Evolutionary conservation across 2,797 vertebrate genomes (phyloP), one percentile per base, ranked within the genome.

Genomic region (Lacerta bilineata): DNA sequence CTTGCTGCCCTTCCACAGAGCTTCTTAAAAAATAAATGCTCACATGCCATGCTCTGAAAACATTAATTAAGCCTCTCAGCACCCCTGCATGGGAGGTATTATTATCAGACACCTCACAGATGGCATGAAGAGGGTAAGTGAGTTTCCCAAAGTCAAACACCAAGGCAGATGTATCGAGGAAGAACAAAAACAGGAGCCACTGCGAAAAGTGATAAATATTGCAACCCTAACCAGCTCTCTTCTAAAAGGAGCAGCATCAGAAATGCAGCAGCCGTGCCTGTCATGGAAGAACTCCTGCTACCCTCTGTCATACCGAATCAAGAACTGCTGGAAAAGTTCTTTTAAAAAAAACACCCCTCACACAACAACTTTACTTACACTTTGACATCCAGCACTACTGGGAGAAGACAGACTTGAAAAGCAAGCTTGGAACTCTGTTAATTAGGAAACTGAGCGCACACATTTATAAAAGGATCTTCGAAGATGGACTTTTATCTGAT

Each of bases 1-100:
- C 82, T 72, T 81, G 50, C 82, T 33, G 50, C 50, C 66, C 39
- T 84, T 88, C 78, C n/a, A 29, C 33, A 59, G 4, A 7, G 29
- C 29, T 69, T 79, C 69, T 71, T 81, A 29, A 64, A 41, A 43
- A 64, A 82, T 61, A 43, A 64, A 82, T 29, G 39, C 13, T 76
- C 71, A 27, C 17, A 27, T 25, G 15, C 50, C 71, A 87, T 9
- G 39, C 64, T 85, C 80, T n/a, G 29, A 78, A 87, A 87, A 85
- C 69, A 81, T 85, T 85, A 88, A 90, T 85, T 85, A 84, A 90
- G 72, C 82, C 77, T 85, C 29, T 84, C 82, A 76, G 43, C 86
- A 76, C 76, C 78, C 71, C 86, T 75, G 55, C 83, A 81, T 20
- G 86, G 81, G 77, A 15, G 36, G 77, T 17, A 41, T 84, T 55